phyloP scores from a whole-genome alignment of 2,797 vertebrate species.

The Threskiornis aethiopicus region DNA sequence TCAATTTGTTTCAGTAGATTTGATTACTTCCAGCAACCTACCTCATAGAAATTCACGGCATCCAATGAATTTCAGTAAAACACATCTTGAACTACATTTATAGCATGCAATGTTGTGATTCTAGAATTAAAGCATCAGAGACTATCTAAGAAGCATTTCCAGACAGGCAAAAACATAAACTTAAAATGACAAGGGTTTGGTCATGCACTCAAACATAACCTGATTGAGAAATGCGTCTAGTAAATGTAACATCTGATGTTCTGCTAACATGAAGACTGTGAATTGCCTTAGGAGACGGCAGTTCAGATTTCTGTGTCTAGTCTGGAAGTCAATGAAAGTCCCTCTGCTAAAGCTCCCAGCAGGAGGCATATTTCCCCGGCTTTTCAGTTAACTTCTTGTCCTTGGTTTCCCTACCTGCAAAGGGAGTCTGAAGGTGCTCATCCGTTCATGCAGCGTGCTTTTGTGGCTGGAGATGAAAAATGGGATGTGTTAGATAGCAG shows the following conservation, averaged over 20 bases:
- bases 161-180: background rate
- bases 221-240: background rate
- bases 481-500: background rate
- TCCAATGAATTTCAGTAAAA: background rate
- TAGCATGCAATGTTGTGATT: background rate
- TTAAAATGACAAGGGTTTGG: background rate
- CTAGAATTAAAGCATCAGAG: background rate
- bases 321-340: background rate
- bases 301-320: background rate
- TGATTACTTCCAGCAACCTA: slow-evolving; percentile 6
- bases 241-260: background rate
- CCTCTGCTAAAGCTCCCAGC: background rate
- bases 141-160: background rate
- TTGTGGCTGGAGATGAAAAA: background rate
- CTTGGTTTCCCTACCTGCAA: background rate
- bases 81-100: background rate
- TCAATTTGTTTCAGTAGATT: background rate
- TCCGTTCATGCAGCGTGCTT: background rate
- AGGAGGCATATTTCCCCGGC: background rate
- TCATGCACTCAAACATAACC: background rate
- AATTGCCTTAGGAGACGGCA: background rate
- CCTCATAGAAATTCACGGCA: background rate
- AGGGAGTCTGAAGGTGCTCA: background rate
- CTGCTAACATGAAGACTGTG: background rate
- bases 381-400: background rate